Conservation (phyloP, 2,888 invertebrate genomes). For the Drosophila seclusa region DNA sequence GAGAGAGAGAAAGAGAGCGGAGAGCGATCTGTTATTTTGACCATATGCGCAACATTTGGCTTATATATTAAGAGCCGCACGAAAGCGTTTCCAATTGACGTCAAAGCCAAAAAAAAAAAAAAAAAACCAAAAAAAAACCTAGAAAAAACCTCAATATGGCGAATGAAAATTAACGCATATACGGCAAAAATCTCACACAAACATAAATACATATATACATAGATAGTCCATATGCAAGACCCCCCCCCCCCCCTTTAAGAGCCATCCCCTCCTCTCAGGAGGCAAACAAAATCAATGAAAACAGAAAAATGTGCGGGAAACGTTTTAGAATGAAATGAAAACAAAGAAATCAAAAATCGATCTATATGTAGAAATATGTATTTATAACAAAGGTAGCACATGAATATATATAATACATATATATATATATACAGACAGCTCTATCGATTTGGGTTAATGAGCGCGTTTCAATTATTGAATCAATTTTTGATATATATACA, state of each 20-base stretch:
- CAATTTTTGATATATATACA: slow-evolving; percentile 9
- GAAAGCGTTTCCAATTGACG: slow-evolving; percentile 53
- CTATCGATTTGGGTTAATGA: slow-evolving; percentile 69
- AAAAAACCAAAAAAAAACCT: slow-evolving; percentile 13
- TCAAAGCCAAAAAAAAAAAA: slow-evolving; percentile 33
- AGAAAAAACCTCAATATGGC: slow-evolving; percentile 33
- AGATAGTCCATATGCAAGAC: neutral
- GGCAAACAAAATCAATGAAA: slow-evolving; percentile 53
- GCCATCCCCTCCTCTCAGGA: neutral
- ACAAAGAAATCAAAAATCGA: slow-evolving; percentile 4
- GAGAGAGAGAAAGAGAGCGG: neutral
- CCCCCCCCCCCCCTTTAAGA: neutral
- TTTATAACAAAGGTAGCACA: slow-evolving; percentile 1
- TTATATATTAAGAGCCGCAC: slow-evolving; percentile 19
- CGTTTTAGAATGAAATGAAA: slow-evolving; percentile 18
- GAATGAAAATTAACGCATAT: slow-evolving; percentile 71
- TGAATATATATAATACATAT: neutral
- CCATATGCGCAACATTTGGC: slow-evolving; percentile 50
- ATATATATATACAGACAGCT: neutral
- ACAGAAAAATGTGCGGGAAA: slow-evolving; percentile 14
- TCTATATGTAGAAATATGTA: neutral
- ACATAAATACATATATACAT: slow-evolving; percentile 7
- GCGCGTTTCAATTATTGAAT: slow-evolving; percentile 51
- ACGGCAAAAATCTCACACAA: slow-evolving; percentile 53
- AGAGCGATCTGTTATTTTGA: slow-evolving; percentile 22